Evolutionary conservation across 2,113 vertebrate species (phyloP).

Genomic region (Phrynosoma blainvillii): DNA sequence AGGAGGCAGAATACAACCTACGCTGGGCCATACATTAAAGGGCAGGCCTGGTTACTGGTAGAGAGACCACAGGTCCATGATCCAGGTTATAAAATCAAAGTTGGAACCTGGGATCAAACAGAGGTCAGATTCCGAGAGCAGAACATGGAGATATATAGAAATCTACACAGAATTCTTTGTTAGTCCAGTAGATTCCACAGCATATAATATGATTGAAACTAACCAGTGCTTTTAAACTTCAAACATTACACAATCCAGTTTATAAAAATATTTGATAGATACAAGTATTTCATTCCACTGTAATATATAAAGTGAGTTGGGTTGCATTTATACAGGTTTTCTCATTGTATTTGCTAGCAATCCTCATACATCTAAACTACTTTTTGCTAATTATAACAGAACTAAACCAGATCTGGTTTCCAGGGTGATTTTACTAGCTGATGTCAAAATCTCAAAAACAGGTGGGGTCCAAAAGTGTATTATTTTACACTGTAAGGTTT

Average conservation of each 20-base stretch:
- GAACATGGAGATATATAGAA: background rate
- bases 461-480: background rate
- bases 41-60: background rate
- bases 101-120: background rate
- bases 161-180: background rate
- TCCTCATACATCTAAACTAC: background rate
- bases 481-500: background rate
- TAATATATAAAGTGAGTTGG: background rate
- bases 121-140: background rate
- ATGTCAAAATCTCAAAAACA: background rate
- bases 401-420: background rate
- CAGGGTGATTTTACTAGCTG: background rate
- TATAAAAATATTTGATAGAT: background rate
- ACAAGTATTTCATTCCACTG: background rate
- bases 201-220: background rate
- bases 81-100: background rate
- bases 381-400: background rate
- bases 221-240: background rate
- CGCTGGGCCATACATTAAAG: background rate
- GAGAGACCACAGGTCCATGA: background rate
- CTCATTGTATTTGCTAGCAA: background rate
- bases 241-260: background rate
- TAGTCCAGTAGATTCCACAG: background rate
- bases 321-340: background rate
- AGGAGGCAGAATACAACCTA: background rate